A percentile compares a stretch with the other conserved stretches of the same genome.
Conservation (phyloP, 2,797 vertebrate species). For the Clarias laeviceps region DNA sequence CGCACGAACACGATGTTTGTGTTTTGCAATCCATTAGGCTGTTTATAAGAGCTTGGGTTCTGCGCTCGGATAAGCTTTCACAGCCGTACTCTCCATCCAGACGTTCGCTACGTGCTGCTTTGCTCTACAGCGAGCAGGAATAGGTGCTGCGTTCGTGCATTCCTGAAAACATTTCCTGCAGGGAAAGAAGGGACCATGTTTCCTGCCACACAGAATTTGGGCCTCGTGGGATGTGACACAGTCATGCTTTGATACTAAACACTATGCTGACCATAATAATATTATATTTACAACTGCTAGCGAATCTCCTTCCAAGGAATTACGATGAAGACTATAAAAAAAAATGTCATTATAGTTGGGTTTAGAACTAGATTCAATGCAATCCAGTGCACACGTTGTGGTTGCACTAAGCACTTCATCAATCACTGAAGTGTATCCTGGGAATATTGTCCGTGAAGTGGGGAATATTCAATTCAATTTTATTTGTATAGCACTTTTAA, state of each 20-base stretch:
- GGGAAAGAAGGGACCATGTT: conserved; percentile 38
- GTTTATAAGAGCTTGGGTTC: neutral
- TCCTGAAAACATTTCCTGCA: conserved; percentile 42
- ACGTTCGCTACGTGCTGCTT: conserved; percentile 7
- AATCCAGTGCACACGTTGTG: neutral
- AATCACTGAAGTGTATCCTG: neutral
- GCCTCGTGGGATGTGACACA: conserved; percentile 7
- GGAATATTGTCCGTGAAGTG: neutral
- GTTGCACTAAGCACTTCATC: neutral
- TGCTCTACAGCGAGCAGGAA: neutral
- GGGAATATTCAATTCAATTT: too few relatives aligned
- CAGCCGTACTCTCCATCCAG: neutral
- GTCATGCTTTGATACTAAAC: conserved; percentile 30
- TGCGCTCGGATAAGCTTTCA: neutral
- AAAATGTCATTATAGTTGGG: neutral
- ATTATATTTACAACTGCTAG: neutral
- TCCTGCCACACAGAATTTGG: conserved; percentile 7
- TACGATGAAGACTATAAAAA: neutral
- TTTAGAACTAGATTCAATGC: neutral
- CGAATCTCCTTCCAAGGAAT: neutral
- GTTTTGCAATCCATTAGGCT: conserved; percentile 16
- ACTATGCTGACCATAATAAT: neutral
- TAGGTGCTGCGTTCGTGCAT: conserved; percentile 15
- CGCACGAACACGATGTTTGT: neutral
- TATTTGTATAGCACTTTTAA: too few relatives aligned